A percentile compares a stretch with the other conserved stretches of the same genome.
phyloP scores from a whole-genome alignment of 2,797 vertebrate genomes.

The Cyprinella venusta region DNA sequence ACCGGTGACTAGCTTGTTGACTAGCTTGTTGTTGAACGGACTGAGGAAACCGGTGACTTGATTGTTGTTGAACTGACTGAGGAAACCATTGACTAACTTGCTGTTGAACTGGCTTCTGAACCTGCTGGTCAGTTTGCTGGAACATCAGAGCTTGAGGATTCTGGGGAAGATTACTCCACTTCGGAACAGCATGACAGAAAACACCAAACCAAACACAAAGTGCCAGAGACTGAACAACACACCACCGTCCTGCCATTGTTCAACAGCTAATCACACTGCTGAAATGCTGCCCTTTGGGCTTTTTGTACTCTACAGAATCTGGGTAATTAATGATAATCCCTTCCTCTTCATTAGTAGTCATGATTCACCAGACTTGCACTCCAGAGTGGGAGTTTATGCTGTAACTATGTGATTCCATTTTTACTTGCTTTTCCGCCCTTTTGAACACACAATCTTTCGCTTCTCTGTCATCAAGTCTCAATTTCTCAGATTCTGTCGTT shows the following conservation, averaged over 20 bases:
- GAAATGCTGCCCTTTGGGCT: not conserved
- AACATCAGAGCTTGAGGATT: not conserved
- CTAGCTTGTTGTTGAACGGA: no score
- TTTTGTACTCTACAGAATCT: not conserved
- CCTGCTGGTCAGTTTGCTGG: not conserved
- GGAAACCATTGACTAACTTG: no score
- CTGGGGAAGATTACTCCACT: not conserved
- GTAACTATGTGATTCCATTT: no score
- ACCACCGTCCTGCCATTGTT: not conserved
- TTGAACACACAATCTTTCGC: no score
- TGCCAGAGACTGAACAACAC: not conserved
- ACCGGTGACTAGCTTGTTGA: no score
- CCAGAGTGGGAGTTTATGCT: no score
- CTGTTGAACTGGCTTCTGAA: no score
- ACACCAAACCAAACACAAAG: not conserved
- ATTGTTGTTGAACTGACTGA: no score
- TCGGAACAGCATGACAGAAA: not conserved
- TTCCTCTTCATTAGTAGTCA: slow-evolving; percentile 9
- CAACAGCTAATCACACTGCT: not conserved
- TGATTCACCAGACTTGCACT: slow-evolving; percentile 3
- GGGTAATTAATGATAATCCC: not conserved
- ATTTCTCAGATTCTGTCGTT: no score
- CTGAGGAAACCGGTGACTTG: no score
- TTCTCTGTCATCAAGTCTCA: no score
- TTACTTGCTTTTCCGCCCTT: no score